A percentile compares a stretch with the other conserved stretches of the same genome.
Conservation (phyloP, 2,113 vertebrate species). For the Sula dactylatra region DNA sequence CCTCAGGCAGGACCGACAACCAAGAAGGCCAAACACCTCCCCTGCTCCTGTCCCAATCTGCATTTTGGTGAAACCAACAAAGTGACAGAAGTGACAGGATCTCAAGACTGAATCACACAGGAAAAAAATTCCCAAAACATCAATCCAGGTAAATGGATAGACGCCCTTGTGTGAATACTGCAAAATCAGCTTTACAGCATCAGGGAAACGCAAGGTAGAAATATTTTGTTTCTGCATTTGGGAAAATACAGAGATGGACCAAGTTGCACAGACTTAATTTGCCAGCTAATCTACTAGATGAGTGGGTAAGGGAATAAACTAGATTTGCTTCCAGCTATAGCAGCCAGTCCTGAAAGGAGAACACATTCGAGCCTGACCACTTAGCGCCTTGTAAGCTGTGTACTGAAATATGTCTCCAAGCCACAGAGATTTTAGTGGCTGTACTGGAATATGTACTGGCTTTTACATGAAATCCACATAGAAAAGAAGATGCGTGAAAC, state of each 20-base stretch:
- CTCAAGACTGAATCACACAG: background rate
- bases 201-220: background rate
- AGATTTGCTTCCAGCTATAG: background rate
- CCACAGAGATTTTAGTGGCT: background rate
- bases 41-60: background rate
- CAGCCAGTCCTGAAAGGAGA: background rate
- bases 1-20: background rate
- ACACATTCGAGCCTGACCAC: background rate
- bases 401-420: background rate
- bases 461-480: background rate
- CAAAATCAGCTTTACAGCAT: background rate
- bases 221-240: background rate
- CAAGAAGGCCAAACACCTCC: background rate
- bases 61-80: background rate
- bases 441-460: background rate
- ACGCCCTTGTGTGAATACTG: background rate
- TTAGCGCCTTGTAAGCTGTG: background rate
- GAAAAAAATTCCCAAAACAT: background rate
- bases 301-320: background rate
- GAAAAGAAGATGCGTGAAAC: background rate
- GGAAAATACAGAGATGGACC: background rate
- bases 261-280: background rate
- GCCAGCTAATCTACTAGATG: background rate
- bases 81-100: background rate
- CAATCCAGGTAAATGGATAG: rapidly evolving